These are phyloP conservation scores for Cryptus viduatorius DNA, from an alignment of 2,888 invertebrate genomes.

Conservation along the genomic window DNA sequence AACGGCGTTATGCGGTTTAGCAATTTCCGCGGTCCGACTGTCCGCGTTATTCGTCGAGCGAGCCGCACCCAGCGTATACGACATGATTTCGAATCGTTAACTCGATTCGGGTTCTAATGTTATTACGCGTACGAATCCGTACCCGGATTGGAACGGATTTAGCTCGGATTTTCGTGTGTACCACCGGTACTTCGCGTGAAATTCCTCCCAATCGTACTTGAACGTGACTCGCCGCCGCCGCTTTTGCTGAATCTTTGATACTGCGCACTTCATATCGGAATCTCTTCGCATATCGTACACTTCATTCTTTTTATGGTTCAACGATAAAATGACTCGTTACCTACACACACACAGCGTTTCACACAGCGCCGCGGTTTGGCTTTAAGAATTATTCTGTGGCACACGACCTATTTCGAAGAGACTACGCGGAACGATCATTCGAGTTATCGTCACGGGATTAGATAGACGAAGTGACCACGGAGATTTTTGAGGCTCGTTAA, in stretches of 20 bases:
- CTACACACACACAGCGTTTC: neutral
- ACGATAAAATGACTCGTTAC: neutral
- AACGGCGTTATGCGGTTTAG: neutral
- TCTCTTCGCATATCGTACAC: neutral
- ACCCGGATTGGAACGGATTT: slow-evolving; percentile 73
- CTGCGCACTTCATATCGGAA: neutral
- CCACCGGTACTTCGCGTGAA: neutral
- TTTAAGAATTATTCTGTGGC: neutral
- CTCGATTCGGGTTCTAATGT: slow-evolving; percentile 70
- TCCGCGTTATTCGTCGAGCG: neutral
- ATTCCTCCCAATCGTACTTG: neutral
- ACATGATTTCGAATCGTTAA: slow-evolving; percentile 70
- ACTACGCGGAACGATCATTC: neutral
- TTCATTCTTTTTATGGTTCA: neutral
- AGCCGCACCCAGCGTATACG: slow-evolving; percentile 53
- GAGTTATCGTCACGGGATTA: no score
- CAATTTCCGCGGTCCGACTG: slow-evolving; percentile 1
- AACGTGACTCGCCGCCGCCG: neutral
- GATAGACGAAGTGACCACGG: neutral
- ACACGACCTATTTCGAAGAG: neutral
- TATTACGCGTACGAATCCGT: slow-evolving; percentile 72
- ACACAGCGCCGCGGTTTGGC: neutral
- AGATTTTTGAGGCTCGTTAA: neutral
- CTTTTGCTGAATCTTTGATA: neutral
- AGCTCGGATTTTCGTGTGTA: slow-evolving; percentile 47